Conservation (phyloP, 2,888 invertebrate genomes). For the Chrysina gloriosa region DNA sequence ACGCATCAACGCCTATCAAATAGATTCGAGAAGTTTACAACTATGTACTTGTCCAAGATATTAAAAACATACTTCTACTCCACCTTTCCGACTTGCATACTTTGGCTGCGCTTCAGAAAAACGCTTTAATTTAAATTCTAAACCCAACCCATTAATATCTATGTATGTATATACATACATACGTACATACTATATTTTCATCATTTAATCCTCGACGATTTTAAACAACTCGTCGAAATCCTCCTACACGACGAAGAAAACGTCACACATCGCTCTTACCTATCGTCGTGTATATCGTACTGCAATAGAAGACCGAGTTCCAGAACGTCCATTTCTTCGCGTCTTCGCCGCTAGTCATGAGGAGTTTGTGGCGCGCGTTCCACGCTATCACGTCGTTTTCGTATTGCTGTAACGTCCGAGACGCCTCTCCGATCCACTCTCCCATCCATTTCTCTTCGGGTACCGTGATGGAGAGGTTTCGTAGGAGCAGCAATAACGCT, state of each 20-base stretch:
- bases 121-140: too few species aligned
- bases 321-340: constrained; percentile 81
- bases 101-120: too few species aligned
- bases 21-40: too few species aligned
- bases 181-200: too few species aligned
- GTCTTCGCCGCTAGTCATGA: constrained; percentile 60
- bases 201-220: too few species aligned
- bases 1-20: too few species aligned
- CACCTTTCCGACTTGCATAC: too few species aligned
- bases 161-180: too few species aligned
- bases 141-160: too few species aligned
- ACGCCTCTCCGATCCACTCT: constrained; percentile 68
- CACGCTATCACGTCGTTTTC: constrained; percentile 65
- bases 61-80: too few species aligned
- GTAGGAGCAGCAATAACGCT: constrained; percentile 55
- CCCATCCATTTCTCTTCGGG: constrained; percentile 56
- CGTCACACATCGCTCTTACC: constrained; percentile 69
- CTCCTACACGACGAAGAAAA: background rate
- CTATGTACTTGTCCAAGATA: too few species aligned
- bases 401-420: constrained; percentile 67
- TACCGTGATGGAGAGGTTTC: constrained; percentile 55
- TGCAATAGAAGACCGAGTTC: constrained; percentile 88
- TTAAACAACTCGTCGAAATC: too few species aligned
- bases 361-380: constrained; percentile 54
- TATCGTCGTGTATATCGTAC: constrained; percentile 90